phyloP scores from a whole-genome alignment of 2,888 invertebrate genomes.

The Scaptomyza cyrtandrae region DNA sequence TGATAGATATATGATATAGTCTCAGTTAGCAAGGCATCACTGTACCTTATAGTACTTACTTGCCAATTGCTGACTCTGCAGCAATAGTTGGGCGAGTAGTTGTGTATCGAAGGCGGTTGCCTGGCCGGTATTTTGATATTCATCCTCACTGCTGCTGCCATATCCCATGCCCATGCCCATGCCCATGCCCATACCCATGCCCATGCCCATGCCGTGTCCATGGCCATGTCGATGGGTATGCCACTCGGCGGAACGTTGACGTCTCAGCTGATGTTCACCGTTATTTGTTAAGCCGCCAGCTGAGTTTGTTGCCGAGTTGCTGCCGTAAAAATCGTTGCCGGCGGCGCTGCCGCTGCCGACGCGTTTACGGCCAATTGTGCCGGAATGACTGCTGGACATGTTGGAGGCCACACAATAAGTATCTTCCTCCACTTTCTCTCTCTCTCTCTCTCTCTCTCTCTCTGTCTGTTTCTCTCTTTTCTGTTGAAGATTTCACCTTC shows the following conservation, averaged over 20 bases:
- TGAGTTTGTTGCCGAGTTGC: slow-evolving; percentile 10
- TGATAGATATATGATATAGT: too few species aligned
- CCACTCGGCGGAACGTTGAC: slow-evolving; percentile 87
- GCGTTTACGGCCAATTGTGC: slow-evolving; percentile 84
- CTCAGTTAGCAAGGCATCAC: neutral
- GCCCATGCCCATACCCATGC: neutral
- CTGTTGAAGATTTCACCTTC: slow-evolving; percentile 52
- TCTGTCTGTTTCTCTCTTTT: slow-evolving; percentile 12
- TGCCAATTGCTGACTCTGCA: slow-evolving; percentile 87
- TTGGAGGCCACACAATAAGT: slow-evolving; percentile 19
- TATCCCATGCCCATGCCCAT: slow-evolving; percentile 49
- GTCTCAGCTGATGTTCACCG: slow-evolving; percentile 83
- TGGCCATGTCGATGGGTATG: slow-evolving; percentile 85
- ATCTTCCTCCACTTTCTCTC: too few species aligned
- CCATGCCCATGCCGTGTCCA: slow-evolving; percentile 73
- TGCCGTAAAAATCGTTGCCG: slow-evolving; percentile 81
- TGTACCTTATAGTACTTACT: slow-evolving; percentile 83
- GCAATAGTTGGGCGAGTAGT: slow-evolving; percentile 86
- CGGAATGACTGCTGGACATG: slow-evolving; percentile 85
- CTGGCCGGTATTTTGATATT: slow-evolving; percentile 85
- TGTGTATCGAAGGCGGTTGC: slow-evolving; percentile 86
- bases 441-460: slow-evolving; percentile 66
- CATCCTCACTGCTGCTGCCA: slow-evolving; percentile 86
- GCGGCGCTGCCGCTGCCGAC: slow-evolving; percentile 82
- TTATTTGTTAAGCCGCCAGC: slow-evolving; percentile 39